These are phyloP conservation scores for Lagopus leucura DNA, from an alignment of 2,113 vertebrate genomes.

Conservation along the genomic window DNA sequence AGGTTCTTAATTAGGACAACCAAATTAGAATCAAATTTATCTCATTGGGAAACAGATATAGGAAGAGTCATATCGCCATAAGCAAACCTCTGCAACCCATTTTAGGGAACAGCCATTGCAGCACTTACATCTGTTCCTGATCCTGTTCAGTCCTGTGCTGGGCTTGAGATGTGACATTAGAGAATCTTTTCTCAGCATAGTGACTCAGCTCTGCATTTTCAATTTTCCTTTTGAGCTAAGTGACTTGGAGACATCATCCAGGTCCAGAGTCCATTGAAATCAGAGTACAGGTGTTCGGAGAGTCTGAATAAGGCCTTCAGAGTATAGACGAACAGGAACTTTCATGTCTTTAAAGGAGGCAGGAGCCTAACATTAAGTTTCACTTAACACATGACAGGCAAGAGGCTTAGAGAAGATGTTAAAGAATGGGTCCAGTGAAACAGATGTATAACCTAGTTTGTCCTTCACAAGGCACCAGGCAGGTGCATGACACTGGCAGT, in stretches of 20 bases:
- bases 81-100: not conserved
- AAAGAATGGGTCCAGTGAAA: rapidly evolving
- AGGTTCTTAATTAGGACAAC: not conserved
- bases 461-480: not conserved
- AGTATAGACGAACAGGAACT: not conserved
- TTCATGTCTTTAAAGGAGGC: not conserved
- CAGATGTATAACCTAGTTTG: not conserved
- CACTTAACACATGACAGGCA: rapidly evolving
- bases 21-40: not conserved
- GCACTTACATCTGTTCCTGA: not conserved
- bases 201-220: not conserved
- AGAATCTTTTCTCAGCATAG: not conserved
- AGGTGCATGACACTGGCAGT: rapidly evolving
- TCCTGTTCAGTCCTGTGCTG: not conserved
- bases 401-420: not conserved
- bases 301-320: not conserved
- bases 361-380: not conserved
- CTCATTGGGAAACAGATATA: not conserved
- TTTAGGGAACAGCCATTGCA: not conserved
- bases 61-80: not conserved
- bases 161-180: not conserved
- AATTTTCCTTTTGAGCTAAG: not conserved
- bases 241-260: not conserved
- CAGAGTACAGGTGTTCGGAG: not conserved
- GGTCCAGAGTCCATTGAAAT: not conserved